phyloP scores from a whole-genome alignment of 2,888 invertebrate species.

The Drosophila affinis region DNA sequence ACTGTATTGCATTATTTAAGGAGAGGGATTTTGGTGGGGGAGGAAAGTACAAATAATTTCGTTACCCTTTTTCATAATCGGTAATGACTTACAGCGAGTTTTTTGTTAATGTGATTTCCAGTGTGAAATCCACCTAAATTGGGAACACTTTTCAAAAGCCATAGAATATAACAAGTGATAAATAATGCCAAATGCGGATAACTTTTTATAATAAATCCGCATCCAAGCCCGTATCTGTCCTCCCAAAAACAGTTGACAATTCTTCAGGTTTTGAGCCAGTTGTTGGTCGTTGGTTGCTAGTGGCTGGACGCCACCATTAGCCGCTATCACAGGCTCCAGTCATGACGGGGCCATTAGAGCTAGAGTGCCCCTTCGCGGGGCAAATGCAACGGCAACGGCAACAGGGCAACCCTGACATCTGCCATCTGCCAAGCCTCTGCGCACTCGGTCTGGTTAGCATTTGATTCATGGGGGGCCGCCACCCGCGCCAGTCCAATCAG shows the following conservation, averaged over 20 bases:
- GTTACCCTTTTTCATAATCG: too few relatives aligned
- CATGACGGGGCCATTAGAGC: slow-evolving; percentile 54
- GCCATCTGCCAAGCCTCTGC: slow-evolving; percentile 75
- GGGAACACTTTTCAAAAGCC: background rate
- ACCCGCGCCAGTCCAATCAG: slow-evolving; percentile 63
- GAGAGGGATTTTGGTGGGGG: too few relatives aligned
- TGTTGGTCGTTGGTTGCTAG: background rate
- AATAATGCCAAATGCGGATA: background rate
- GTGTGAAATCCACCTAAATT: background rate
- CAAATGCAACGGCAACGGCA: slow-evolving; percentile 10
- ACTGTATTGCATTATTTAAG: too few relatives aligned
- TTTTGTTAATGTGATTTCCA: background rate
- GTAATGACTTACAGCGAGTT: too few relatives aligned
- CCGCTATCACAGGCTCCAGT: slow-evolving; percentile 36
- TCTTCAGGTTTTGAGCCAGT: slow-evolving; percentile 17
- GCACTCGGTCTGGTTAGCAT: slow-evolving; percentile 53
- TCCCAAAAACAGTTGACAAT: slow-evolving; percentile 5
- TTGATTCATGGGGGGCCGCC: slow-evolving; percentile 61
- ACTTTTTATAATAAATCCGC: background rate
- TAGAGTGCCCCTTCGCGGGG: slow-evolving; percentile 51
- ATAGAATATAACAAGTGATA: too few relatives aligned
- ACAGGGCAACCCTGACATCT: slow-evolving; percentile 72
- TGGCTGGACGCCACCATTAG: slow-evolving; percentile 45
- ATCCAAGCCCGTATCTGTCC: background rate
- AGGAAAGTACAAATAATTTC: too few relatives aligned